Conservation (phyloP, 1,140 invertebrate genomes). For the Subanguina moxae region DNA sequence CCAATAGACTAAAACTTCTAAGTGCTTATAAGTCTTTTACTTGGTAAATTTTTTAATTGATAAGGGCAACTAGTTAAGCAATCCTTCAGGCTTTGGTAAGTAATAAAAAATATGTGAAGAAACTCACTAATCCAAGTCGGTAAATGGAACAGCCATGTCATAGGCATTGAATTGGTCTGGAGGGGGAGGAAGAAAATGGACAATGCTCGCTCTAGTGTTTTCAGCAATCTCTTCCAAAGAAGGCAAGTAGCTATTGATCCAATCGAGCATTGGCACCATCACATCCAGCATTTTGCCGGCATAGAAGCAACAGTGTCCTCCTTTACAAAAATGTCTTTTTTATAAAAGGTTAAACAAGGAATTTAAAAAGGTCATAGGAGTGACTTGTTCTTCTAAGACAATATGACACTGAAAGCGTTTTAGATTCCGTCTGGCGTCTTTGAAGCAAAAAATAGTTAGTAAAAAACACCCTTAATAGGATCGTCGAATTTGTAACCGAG, state of each 20-base stretch:
- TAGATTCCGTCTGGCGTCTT: no score
- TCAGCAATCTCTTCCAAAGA: no score
- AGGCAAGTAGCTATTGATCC: neutral
- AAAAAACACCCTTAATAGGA: neutral
- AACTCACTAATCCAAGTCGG: neutral
- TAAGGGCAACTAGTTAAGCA: no score
- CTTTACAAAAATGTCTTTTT: no score
- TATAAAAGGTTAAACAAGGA: no score
- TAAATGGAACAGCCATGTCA: conserved; percentile 1
- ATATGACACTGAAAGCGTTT: no score
- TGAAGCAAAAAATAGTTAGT: no score
- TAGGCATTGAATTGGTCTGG: neutral
- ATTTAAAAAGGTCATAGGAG: no score
- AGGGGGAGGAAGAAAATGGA: neutral
- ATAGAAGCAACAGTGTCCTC: neutral
- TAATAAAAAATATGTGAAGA: neutral
- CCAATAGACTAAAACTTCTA: neutral
- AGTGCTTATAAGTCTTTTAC: neutral
- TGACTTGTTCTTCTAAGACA: no score
- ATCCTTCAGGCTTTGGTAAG: no score
- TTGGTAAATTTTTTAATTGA: no score
- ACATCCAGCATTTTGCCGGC: conserved; percentile 7
- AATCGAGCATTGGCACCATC: neutral
- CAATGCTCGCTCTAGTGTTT: neutral
- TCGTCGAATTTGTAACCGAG: neutral